A percentile compares a stretch with the other conserved stretches of the same genome.
These are phyloP conservation scores for Trypoxylus dichotomus DNA, from an alignment of 1,140 invertebrate species.

Conservation along the genomic window DNA sequence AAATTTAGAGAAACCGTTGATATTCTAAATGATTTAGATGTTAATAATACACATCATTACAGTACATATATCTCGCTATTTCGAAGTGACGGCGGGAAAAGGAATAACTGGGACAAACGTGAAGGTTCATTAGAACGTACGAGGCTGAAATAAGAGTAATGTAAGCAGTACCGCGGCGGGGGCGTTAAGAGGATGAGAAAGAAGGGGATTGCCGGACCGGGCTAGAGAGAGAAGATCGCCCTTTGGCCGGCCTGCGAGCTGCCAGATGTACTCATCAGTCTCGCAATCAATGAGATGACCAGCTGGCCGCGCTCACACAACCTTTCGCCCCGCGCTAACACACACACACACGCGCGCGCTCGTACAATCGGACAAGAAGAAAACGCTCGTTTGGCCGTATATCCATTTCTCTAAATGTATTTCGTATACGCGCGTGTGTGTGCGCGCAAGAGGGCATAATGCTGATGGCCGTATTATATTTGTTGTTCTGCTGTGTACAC, in stretches of 20 bases:
- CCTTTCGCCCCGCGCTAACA: neutral
- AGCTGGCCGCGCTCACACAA: conserved; percentile 41
- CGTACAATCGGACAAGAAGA: neutral
- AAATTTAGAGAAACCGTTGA: no score
- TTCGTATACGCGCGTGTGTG: neutral
- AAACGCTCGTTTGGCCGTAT: neutral
- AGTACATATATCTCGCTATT: no score
- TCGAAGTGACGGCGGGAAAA: neutral
- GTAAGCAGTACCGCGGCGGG: conserved; percentile 11
- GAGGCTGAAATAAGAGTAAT: conserved; percentile 27
- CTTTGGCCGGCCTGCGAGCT: conserved; percentile 41
- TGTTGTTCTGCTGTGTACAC: no score
- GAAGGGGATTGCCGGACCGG: neutral
- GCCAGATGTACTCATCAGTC: conserved; percentile 47
- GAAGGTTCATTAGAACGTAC: conserved; percentile 34
- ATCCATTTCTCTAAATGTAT: neutral
- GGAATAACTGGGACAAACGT: conserved; percentile 32
- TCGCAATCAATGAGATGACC: conserved; percentile 42
- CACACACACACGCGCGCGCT: no score
- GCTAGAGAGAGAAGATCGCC: conserved; percentile 33
- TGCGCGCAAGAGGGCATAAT: no score
- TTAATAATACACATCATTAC: no score
- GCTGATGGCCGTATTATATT: no score
- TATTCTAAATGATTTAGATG: no score
- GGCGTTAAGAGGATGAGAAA: conserved; percentile 30